Base-by-base conservation (phyloP, 2,888 invertebrate genomes). In the Capitulum mitella region DNA sequence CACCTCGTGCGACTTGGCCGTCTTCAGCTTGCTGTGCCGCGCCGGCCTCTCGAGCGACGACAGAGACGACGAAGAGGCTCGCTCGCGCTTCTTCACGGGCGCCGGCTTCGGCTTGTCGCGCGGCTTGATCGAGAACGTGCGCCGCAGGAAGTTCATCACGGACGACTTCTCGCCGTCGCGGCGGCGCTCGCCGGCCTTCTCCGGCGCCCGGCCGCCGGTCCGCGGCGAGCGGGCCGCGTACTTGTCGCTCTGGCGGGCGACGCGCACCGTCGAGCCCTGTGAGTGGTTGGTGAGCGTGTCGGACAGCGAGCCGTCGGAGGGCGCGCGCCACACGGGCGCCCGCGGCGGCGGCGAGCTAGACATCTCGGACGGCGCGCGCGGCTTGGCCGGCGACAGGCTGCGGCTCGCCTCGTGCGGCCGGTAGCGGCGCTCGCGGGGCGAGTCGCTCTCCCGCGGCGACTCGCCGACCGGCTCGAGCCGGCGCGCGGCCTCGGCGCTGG, bases 11-110 rank as follows among this genome's bases (percentile, higher is more conserved):
- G 70, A 70, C 37, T 70, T 70, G 37, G 70, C 70, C 22, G 70
- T 70, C 70, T 70, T 70, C 37, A 70, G 34, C 26, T 70, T 70
- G 70, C 70, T 70, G 70, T 70, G 70, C 22, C 70, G 34, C 37
- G 16, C 70, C 19, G 70, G 70, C 8, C 70, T 37, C 37, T 70
- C 70, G 22, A 70, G 70, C 6, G 70, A 70, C 10, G 70, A 70
- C 22, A 70, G 70, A 8, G 70, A 70, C 8, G 70, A 70, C 3
- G 70, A 70, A 5, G 70, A 70, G 8, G 70, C 70, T 3, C 70
- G 70, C 37, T 70, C 70, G 26, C 70, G 70, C 22, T 70, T 70
- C 70, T 70, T 70, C 70, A 70, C 70, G 1, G 70, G 37, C 22
- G 75, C 43, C 19, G 75, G 75, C 8, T 40, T 40, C 75, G 75